phyloP scores from a whole-genome alignment of 2,888 invertebrate genomes.

The Luffia ferchaultella region DNA sequence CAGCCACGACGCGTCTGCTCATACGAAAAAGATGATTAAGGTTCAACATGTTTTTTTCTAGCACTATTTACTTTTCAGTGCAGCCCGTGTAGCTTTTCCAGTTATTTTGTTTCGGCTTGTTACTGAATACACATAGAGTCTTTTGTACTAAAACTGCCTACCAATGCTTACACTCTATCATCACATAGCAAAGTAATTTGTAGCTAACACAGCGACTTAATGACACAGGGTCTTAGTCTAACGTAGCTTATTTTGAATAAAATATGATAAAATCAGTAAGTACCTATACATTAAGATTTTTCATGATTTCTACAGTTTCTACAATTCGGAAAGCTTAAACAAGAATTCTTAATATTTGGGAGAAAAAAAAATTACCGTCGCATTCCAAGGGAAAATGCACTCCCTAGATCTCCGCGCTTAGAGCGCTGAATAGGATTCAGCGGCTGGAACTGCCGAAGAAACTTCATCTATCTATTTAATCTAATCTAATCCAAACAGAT shows the following conservation, averaged over 20 bases:
- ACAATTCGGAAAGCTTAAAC: no score
- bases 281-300: not conserved
- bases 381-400: no score
- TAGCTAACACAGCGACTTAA: not conserved
- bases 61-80: not conserved
- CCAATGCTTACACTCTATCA: not conserved
- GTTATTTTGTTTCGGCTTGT: not conserved
- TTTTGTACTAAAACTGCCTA: not conserved
- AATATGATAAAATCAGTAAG: not conserved
- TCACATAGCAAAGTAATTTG: not conserved
- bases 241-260: not conserved
- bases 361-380: no score
- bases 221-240: not conserved
- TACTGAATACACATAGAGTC: not conserved
- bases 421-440: no score
- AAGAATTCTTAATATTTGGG: no score
- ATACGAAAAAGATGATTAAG: slow-evolving; percentile 21
- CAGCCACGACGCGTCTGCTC: slow-evolving; percentile 27
- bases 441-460: no score
- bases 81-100: not conserved
- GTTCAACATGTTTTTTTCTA: not conserved
- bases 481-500: no score
- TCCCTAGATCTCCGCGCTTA: no score
- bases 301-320: no score
- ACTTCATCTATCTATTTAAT: no score